Base-by-base conservation (phyloP, 1,140 invertebrate genomes). In the Capitella teleta region DNA sequence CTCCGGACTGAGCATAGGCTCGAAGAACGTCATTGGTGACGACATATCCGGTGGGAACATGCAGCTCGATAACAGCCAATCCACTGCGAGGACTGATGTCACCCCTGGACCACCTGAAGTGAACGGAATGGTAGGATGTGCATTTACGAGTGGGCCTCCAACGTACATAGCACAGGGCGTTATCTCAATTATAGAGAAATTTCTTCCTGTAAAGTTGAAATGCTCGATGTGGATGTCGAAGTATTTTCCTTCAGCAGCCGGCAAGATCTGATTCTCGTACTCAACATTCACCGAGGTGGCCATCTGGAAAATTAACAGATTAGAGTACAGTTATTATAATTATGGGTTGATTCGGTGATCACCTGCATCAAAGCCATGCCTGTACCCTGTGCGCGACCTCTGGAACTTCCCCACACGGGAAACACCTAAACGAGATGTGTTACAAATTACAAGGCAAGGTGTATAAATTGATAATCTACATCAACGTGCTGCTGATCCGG, bases 201-300 rank as follows among this genome's bases (percentile, higher is more conserved):
- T 96, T 62, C 89, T 80, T 38, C 91, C 91, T 61, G 82, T 79
- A 70, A 85, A 91, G 57, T 80, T 76, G 0, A 84, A 81, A 36
- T 76, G 61, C 44, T 90, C 72, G 47, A 81, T 77, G 66, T 92
- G 92, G 3, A 89, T 78, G 36, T 74, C 74, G 26, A 85, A 75
- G 4, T 89, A 65, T 26, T 54, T 34, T 40, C 19, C 19, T 10
- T 53, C 57, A 1, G 26, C 28, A 26, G 59, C 54, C 6, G 51
- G 50, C 6, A 45, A 52, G 0, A 53, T 42, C 23, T 32, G 87
- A 18, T 90, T 88, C 53, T 80, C 72, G 1, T 84, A 82, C 67
- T 95, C 90, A 25, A 96, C 88, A 74, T 94, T 92, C 67, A 94
- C 93, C 62, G 90, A 85, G n/a, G 92, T 87, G 40, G 85, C 83